Evolutionary conservation across 64 coral and sea anemone genomes (phyloP).

Genomic region (Montipora cactus): DNA sequence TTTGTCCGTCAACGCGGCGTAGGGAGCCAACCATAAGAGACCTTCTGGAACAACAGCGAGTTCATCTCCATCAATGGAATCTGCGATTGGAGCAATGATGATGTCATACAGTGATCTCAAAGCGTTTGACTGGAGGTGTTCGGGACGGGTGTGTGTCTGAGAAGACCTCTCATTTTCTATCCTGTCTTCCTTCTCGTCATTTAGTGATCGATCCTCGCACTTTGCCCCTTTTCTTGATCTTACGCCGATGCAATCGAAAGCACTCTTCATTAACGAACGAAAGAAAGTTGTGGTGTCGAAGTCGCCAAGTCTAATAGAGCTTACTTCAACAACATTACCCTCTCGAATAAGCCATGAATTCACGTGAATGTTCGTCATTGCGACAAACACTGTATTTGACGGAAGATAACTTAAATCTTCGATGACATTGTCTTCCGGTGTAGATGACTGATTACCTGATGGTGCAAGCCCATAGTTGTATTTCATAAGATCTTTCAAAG

Average conservation of each 20-base stretch:
- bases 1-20: not conserved
- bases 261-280: not conserved
- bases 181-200: not conserved
- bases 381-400: not conserved
- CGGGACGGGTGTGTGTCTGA: not conserved
- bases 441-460: not conserved
- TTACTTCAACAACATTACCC: not conserved
- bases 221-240: not conserved
- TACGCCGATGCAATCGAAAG: not conserved
- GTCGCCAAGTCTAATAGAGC: not conserved
- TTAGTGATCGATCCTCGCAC: not conserved
- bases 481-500: slow-evolving; percentile 4
- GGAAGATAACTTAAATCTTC: not conserved
- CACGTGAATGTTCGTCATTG: not conserved
- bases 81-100: not conserved
- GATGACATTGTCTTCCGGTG: not conserved
- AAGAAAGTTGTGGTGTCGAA: not conserved
- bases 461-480: not conserved
- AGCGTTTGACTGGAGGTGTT: not conserved
- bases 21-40: not conserved
- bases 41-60: not conserved
- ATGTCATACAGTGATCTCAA: slow-evolving; percentile 5
- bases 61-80: not conserved
- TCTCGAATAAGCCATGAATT: not conserved
- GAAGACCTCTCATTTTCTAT: not conserved